Evolutionary conservation across 2,888 invertebrate species (phyloP).

Genomic region (Nemotelus nigrinus): DNA sequence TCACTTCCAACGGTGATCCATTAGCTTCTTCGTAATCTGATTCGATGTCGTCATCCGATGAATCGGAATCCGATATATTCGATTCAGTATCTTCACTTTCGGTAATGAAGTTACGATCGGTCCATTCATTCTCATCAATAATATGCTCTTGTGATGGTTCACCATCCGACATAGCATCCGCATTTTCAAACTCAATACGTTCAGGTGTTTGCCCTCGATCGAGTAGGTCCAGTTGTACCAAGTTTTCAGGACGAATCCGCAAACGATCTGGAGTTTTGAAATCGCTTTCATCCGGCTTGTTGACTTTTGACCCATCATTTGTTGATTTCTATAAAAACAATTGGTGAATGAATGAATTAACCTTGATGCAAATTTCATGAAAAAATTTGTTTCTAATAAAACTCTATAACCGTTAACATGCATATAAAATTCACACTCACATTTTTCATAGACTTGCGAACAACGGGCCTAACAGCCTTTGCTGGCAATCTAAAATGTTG

Average conservation of each 20-base stretch:
- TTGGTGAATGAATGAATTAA: background rate
- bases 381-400: background rate
- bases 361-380: no score
- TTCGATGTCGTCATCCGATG: slow-evolving; percentile 72
- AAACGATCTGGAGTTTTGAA: slow-evolving; percentile 67
- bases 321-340: slow-evolving; percentile 34
- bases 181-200: slow-evolving; percentile 81
- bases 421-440: slow-evolving; percentile 53
- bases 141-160: slow-evolving; percentile 74
- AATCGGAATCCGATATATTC: slow-evolving; percentile 65
- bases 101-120: slow-evolving; percentile 89
- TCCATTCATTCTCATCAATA: slow-evolving; percentile 96
- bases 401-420: background rate
- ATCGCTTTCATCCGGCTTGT: slow-evolving; percentile 50
- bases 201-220: slow-evolving; percentile 76
- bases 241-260: slow-evolving; percentile 62
- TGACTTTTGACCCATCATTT: slow-evolving; percentile 22
- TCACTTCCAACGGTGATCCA: slow-evolving; percentile 67
- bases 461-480: slow-evolving; percentile 63
- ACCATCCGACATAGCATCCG: slow-evolving; percentile 71
- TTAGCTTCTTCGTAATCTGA: slow-evolving; percentile 77
- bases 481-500: slow-evolving; percentile 77
- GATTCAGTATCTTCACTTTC: slow-evolving; percentile 80
- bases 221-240: slow-evolving; percentile 60
- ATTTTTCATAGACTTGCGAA: slow-evolving; percentile 54